Conservation (phyloP, 2,113 vertebrate species). For the Origma solitaria region DNA sequence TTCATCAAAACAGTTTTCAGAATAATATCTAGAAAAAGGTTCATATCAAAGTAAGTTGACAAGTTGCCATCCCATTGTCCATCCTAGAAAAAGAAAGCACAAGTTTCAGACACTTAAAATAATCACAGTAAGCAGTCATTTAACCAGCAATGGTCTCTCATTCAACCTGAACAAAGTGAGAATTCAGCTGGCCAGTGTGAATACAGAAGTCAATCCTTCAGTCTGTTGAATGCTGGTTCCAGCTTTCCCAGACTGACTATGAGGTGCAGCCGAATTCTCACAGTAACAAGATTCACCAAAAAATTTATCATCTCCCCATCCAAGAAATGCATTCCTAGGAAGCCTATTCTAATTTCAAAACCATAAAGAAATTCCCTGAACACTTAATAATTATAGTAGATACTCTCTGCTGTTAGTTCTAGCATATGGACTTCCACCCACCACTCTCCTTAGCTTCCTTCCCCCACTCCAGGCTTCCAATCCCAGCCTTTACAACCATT, state of each 20-base stretch:
- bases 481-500: background rate
- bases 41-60: constrained; percentile 96
- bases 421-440: background rate
- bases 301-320: background rate
- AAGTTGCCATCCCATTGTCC: constrained; percentile 93
- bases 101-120: background rate
- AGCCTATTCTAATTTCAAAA: background rate
- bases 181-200: background rate
- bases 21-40: constrained; percentile 87
- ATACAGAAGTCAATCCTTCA: background rate
- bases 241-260: background rate
- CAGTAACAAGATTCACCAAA: background rate
- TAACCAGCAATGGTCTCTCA: background rate
- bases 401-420: background rate
- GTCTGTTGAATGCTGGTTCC: background rate
- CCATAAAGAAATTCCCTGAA: background rate
- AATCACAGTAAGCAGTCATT: no score
- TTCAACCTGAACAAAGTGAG: background rate
- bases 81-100: constrained; percentile 72
- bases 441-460: background rate
- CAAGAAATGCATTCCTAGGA: background rate
- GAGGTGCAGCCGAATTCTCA: background rate
- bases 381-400: background rate
- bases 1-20: constrained; percentile 87
- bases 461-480: background rate